Conservation (phyloP, 1,140 invertebrate species). For the Hycleus cichorii region DNA sequence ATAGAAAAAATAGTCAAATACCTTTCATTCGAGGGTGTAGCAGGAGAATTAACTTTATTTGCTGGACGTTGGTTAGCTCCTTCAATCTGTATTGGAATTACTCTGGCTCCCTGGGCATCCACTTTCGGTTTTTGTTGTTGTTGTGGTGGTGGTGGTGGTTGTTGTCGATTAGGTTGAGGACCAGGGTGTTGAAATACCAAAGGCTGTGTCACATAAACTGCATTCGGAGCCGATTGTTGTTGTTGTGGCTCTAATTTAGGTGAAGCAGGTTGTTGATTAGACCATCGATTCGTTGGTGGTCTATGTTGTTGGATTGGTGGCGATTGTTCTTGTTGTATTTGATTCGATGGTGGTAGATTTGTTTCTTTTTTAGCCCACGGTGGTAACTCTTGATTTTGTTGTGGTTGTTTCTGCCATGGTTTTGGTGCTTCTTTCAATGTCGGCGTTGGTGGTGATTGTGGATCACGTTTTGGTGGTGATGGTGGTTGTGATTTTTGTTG, state of each 20-base stretch:
- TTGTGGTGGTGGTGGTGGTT: constrained; percentile 25
- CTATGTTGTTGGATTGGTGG: constrained; percentile 24
- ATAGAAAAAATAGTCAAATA: constrained; percentile 7
- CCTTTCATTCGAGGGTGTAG: constrained; percentile 25
- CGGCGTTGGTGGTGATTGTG: constrained; percentile 39
- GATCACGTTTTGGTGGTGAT: constrained; percentile 46
- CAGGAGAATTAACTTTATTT: constrained; percentile 32
- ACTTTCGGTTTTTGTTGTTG: constrained; percentile 19
- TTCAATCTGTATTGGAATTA: constrained; percentile 40
- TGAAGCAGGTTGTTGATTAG: constrained; percentile 2
- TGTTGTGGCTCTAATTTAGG: constrained; percentile 5
- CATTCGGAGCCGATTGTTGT: constrained; percentile 20
- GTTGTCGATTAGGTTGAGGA: constrained; percentile 5
- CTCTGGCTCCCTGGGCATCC: constrained; percentile 33
- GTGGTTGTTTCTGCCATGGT: constrained; percentile 34
- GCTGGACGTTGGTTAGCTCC: constrained; percentile 14
- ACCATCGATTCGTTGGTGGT: constrained; percentile 5
- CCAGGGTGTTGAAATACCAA: constrained; percentile 34
- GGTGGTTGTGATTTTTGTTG: constrained; percentile 25
- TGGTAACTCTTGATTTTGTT: constrained; percentile 31
- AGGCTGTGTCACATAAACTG: constrained; percentile 34
- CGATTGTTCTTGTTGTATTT: constrained; percentile 21
- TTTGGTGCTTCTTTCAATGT: constrained; percentile 37
- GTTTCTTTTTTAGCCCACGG: constrained; percentile 29
- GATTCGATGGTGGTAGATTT: background rate